Conservation (phyloP, 2,888 invertebrate genomes). For the Pilophorus perplexus region DNA sequence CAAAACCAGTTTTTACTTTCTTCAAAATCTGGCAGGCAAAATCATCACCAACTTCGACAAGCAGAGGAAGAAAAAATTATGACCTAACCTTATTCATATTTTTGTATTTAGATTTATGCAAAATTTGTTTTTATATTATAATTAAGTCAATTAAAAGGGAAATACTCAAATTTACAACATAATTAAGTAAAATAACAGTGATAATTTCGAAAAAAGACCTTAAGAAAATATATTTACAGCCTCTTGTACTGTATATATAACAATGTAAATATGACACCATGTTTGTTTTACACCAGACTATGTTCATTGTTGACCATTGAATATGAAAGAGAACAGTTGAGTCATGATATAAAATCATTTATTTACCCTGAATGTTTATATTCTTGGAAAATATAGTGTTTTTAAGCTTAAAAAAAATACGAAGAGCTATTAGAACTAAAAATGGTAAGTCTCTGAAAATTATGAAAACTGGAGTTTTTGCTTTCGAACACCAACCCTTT, state of each 20-base stretch:
- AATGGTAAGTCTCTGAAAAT: constrained; percentile 31
- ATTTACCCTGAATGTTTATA: constrained; percentile 37
- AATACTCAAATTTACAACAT: constrained; percentile 43
- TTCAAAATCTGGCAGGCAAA: constrained; percentile 9
- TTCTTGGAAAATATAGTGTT: constrained; percentile 26
- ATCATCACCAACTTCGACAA: constrained; percentile 12
- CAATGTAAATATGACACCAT: constrained; percentile 49
- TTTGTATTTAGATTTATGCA: constrained; percentile 45
- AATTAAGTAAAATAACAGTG: constrained; percentile 40
- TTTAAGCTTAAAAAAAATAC: constrained; percentile 25
- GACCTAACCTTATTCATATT: constrained; percentile 44
- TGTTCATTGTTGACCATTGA: constrained; percentile 48
- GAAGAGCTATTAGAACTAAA: constrained; percentile 40
- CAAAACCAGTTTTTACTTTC: background rate
- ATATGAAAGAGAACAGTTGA: constrained; percentile 46
- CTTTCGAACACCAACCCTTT: constrained; percentile 4
- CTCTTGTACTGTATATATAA: constrained; percentile 48
- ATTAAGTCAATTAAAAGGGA: constrained; percentile 46
- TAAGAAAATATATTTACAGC: constrained; percentile 44
- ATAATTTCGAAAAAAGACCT: constrained; percentile 43
- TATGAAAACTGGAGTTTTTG: constrained; percentile 20
- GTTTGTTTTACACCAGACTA: constrained; percentile 48
- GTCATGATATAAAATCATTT: constrained; percentile 42
- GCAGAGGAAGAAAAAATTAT: constrained; percentile 18
- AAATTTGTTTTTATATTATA: constrained; percentile 43